Evolutionary conservation across 2,888 invertebrate species (phyloP).

Genomic region (Drosophila tripunctata): DNA sequence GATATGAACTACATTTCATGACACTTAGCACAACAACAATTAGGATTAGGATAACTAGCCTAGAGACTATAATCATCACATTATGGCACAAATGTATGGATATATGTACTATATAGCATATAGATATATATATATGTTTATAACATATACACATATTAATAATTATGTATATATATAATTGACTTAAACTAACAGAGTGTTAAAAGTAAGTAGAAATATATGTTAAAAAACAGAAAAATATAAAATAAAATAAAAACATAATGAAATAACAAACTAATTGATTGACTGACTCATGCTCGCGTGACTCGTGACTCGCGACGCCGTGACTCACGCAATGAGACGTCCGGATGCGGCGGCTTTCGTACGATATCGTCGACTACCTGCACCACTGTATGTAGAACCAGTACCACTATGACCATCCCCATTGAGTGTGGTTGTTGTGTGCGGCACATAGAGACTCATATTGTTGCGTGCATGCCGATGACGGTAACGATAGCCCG

Average conservation of each 20-base stretch:
- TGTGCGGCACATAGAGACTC: conserved; percentile 71
- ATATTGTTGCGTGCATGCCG: conserved; percentile 75
- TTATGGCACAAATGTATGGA: conserved; percentile 79
- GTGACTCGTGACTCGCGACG: neutral
- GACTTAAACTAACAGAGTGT: conserved; percentile 33
- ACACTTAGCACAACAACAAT: conserved; percentile 53
- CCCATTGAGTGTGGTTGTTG: conserved; percentile 66
- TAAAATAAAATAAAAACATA: neutral
- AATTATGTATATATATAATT: conserved; percentile 12
- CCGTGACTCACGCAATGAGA: conserved; percentile 52
- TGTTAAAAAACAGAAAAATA: neutral
- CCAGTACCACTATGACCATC: conserved; percentile 30
- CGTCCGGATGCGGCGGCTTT: conserved; percentile 42
- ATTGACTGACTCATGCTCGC: neutral
- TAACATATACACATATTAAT: conserved; percentile 3
- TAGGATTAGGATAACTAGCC: conserved; percentile 65
- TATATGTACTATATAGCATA: too few species aligned
- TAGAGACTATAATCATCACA: conserved; percentile 78
- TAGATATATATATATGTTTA: conserved; percentile 16
- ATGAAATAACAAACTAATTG: neutral
- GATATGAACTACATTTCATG: conserved; percentile 14
- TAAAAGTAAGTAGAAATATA: conserved; percentile 2
- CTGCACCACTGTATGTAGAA: conserved; percentile 33
- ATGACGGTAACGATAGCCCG: conserved; percentile 79
- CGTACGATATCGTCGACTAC: conserved; percentile 69